Base-by-base conservation (phyloP, 2,888 invertebrate species). In the Parasteatoda lunata region DNA sequence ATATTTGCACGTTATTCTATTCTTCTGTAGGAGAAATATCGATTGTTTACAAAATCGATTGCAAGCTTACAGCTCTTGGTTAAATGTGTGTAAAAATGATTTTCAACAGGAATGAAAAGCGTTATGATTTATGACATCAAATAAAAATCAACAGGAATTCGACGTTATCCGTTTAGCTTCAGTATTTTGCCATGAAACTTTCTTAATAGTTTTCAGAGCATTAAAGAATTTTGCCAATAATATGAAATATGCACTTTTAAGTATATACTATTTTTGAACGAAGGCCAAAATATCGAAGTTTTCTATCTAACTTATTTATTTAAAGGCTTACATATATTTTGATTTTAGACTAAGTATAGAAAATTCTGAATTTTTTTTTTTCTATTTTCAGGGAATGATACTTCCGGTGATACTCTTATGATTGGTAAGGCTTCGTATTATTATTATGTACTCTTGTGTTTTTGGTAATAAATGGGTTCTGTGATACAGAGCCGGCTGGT, bases 31-130 rank as follows among this genome's bases (percentile, higher is more conserved):
- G 71, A 72, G 64, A 72, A 77, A 68, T 80, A 86, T 86, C 70
- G 85, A 80, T 85, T 71, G 69, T 59, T 48, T 70, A 80, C 59
- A 66, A 52, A 86, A 86, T 86, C 85, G 85, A 86, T 86, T 80
- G 47, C 4, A 47, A 47, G 64, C 59, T 70, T 51, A 64, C 49
- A 59, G 48, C 47, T 52, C 52, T 72, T 49, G 71, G 77, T 83
- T 70, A 71, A 30, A 72, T 8, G 71, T 11, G 71, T 51, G 54
- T 51, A 45, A 64, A 72, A 54, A 64, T 45, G 72, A n/a, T 72
- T 71, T 69, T 45, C 47, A 69, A 69, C 48, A 51, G 51, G 70
- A 72, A 65, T 64, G 45, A 59, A 71, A 66, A 6, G 13, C 15
- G 69, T 45, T 6, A 70, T 59, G 76, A 76, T 82, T 82, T 70